Base-by-base conservation (phyloP, 2,113 vertebrate genomes). In the Lepisosteus oculatus region DNA sequence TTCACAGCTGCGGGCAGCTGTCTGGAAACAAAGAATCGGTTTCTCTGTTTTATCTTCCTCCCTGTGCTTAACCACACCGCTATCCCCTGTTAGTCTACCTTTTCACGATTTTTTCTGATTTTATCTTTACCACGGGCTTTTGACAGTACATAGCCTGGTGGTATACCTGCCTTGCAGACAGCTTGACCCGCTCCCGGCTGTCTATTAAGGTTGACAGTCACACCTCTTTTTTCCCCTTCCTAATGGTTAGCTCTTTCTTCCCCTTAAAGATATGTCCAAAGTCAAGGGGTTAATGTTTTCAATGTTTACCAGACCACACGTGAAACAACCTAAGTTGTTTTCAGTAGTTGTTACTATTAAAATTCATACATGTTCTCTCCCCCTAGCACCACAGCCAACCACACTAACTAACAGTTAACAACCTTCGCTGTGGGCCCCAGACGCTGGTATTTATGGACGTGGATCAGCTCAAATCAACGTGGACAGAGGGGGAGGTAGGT, bases 111-210 rank as follows among this genome's bases (percentile, higher is more conserved):
- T 85, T 90, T 65, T 85, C 77, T 6, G 89, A 79, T 93, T 95
- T 95, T 87, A 95, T 95, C 92, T 94, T 94, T 79, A 91, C 92
- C 86, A 89, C 86, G 76, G 91, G 90, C 88, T 88, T 89, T 89
- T 78, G 84, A 81, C 86, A 80, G 89, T 81, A 85, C 94, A 95
- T 95, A 86, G 90, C 93, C 93, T 80, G 89, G 78, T 86, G 64
- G 77, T 67, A 84, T 78, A 82, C 81, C 72, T 77, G 84, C 75
- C 70, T 77, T 81, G 72, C 78, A 83, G 84, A 84, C 93, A 93
- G 92, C 83, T 92, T 93, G 88, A 83, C 82, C 69, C 75, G 51
- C 79, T 71, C 61, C 17, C 76, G 66, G 62, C 69, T 77, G 67
- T 70, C 68, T 68, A 69, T 63, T 74, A 56, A 45, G 54, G 2